Evolutionary conservation across 2,888 invertebrate species (phyloP), one percentile per base, ranked within the genome.

Genomic region (Eristalis intricaria): DNA sequence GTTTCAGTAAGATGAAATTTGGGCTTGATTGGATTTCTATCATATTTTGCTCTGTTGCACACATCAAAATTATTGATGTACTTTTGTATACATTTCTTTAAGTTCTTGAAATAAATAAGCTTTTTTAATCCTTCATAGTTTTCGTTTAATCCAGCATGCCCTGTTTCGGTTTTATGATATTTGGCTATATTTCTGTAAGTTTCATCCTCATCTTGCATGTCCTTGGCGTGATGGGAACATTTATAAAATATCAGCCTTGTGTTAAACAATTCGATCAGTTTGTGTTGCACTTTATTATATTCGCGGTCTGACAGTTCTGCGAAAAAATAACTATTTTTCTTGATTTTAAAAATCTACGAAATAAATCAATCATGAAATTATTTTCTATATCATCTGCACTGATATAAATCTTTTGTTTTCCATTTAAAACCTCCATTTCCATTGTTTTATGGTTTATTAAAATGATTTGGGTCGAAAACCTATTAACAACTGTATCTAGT

Each of bases 1-100:
- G 84, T 89, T 87, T 89, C 85, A 3, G 88, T 85, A 29, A 58
- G 19, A 2, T 69, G 2, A 43, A 87, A 85, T 79, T 89, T 88
- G 22, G 58, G 74, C 38, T 78, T 87, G 2, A 79, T 82, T 19
- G 78, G 86, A 1, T 76, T 71, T 35, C 78, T 68, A 32, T 32
- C 4, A 5, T 69, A 56, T 22, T 64, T 38, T 64, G 64, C 64
- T 64, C 32, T 4, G 32, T 32, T 38, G 38, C 64, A 64, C 22
- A 38, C 38, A 22, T 38, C 38, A 4, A 22, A 64, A 19, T 64
- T 64, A 19, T 35, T 29, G 38, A 7, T 65, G 2, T 65, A 19
- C 26, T 60, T 60, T 13, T 60, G 26, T 60, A 60, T 26, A 26
- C 15, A 26, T 5, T 60, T 60, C 15, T 60, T 60, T 13, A 26